Evolutionary conservation across 2,797 vertebrate genomes (phyloP).

Genomic region (Silurus aristotelis): DNA sequence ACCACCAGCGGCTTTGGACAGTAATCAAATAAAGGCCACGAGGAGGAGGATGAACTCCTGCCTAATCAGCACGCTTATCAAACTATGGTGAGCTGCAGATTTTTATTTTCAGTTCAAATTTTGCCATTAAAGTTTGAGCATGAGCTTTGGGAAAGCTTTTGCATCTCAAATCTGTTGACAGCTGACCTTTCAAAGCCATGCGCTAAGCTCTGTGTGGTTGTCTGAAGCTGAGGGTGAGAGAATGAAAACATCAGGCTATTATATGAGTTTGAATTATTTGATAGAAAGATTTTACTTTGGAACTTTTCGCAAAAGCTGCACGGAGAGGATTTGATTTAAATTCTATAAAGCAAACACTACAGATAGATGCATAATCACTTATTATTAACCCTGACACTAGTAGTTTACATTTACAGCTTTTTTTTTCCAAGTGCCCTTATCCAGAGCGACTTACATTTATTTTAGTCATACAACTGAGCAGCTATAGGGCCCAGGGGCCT

Average conservation of each 20-base stretch:
- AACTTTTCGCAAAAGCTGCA: too few relatives aligned
- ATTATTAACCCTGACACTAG: too few relatives aligned
- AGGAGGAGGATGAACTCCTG: not conserved
- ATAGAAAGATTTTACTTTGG: not conserved
- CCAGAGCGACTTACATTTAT: too few relatives aligned
- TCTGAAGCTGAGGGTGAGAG: not conserved
- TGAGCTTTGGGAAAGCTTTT: constrained; percentile 2
- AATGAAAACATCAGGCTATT: constrained; percentile 10
- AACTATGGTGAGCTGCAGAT: not conserved
- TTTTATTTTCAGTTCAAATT: not conserved
- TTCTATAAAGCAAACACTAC: too few relatives aligned
- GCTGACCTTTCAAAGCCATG: constrained; percentile 25
- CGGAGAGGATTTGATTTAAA: not conserved
- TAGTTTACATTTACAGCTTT: too few relatives aligned
- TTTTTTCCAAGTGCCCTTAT: too few relatives aligned
- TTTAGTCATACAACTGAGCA: too few relatives aligned
- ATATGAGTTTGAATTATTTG: constrained; percentile 6
- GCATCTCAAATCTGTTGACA: constrained; percentile 12
- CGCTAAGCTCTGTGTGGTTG: not conserved
- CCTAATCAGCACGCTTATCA: not conserved
- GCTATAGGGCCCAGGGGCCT: too few relatives aligned
- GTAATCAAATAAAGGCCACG: not conserved
- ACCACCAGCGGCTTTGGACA: not conserved
- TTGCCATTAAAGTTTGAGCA: not conserved
- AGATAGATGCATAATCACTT: too few relatives aligned